Percentiles rank a stretch among this genome's conserved stretches.
phyloP scores from a whole-genome alignment of 2,888 invertebrate genomes.

The Cyaniris semiargus region DNA sequence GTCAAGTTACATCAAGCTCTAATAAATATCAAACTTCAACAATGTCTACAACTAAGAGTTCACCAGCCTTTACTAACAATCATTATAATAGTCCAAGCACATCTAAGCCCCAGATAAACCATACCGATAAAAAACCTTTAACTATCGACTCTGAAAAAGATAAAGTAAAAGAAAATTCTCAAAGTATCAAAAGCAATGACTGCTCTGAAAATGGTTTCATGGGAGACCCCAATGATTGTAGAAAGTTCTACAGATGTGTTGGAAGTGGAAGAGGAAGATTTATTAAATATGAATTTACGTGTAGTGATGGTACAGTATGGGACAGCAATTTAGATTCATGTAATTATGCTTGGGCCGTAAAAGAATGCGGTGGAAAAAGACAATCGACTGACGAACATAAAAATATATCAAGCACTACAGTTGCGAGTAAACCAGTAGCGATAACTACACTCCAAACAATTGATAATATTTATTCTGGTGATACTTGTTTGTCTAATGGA shows the following conservation, averaged over 20 bases:
- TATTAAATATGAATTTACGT: slow-evolving; percentile 77
- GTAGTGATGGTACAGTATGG: slow-evolving; percentile 82
- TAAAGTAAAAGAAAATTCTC: slow-evolving; percentile 40
- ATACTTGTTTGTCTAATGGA: slow-evolving; percentile 20
- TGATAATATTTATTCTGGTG: background rate
- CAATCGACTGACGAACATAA: background rate
- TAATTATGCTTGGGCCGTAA: slow-evolving; percentile 79
- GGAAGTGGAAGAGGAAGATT: slow-evolving; percentile 64
- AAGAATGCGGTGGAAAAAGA: slow-evolving; percentile 48
- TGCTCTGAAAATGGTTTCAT: slow-evolving; percentile 80
- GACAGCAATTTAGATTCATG: slow-evolving; percentile 78
- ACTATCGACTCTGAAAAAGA: background rate
- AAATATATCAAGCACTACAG: background rate
- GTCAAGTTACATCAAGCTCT: background rate
- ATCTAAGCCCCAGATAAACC: background rate
- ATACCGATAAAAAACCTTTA: background rate
- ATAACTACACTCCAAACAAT: background rate
- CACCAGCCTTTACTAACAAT: background rate
- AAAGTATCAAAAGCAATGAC: slow-evolving; percentile 44
- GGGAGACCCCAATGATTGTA: slow-evolving; percentile 77
- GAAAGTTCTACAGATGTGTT: slow-evolving; percentile 85
- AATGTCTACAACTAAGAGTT: background rate
- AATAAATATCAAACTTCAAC: background rate
- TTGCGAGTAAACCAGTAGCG: background rate
- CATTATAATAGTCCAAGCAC: background rate